Evolutionary conservation across 2,888 invertebrate species (phyloP).

Genomic region (Epistrophe eligans): DNA sequence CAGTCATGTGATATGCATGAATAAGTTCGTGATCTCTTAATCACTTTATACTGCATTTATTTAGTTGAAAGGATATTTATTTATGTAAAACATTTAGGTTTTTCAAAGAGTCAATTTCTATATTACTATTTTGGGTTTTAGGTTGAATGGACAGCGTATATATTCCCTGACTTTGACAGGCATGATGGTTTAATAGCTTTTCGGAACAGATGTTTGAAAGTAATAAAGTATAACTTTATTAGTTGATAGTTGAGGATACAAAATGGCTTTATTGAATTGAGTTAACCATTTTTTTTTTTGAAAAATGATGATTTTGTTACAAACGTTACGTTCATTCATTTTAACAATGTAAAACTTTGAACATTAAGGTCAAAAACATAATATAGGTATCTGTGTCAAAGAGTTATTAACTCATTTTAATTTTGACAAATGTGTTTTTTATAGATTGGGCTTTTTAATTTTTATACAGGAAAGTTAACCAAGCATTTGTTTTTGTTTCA

Average conservation of each 20-base stretch:
- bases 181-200: conserved; percentile 15
- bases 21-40: conserved; percentile 67
- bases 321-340: too few species aligned
- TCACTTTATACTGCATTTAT: conserved; percentile 41
- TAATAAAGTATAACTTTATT: too few species aligned
- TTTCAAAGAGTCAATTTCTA: conserved; percentile 22
- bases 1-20: conserved; percentile 68
- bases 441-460: too few species aligned
- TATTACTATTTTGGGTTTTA: not conserved
- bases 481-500: too few species aligned
- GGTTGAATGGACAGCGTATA: conserved; percentile 6
- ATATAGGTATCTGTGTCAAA: too few species aligned
- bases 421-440: too few species aligned
- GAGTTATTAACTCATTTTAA: too few species aligned
- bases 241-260: not conserved
- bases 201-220: conserved; percentile 2
- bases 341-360: too few species aligned
- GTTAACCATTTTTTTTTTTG: not conserved
- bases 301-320: not conserved
- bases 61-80: conserved; percentile 30
- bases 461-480: too few species aligned
- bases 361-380: too few species aligned
- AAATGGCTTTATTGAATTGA: not conserved
- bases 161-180: not conserved
- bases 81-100: conserved; percentile 32